Evolutionary conservation across 2,888 invertebrate genomes (phyloP).

Genomic region (Epirrhoe tristata): DNA sequence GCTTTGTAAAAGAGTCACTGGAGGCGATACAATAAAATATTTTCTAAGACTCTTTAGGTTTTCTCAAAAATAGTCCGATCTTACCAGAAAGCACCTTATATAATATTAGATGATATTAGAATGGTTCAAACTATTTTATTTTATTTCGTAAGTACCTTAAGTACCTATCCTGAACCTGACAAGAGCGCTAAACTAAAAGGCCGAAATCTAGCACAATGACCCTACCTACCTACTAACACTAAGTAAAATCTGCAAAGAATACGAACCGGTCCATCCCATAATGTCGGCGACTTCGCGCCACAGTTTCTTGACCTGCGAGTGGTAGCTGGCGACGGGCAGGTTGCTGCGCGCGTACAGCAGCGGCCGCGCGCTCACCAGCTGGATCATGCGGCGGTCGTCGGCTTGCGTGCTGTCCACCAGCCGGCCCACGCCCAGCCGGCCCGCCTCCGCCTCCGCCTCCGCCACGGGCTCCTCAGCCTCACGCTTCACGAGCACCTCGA

Average conservation of each 20-base stretch:
- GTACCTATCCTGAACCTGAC: background rate
- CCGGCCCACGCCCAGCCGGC: conserved; percentile 61
- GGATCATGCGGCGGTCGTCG: conserved; percentile 76
- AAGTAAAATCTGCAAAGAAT: background rate
- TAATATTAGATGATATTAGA: too few relatives aligned
- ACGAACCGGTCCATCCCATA: conserved; percentile 76
- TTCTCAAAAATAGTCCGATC: too few relatives aligned
- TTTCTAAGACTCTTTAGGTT: too few relatives aligned
- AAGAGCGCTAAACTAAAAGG: too few relatives aligned
- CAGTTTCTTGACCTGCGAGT: conserved; percentile 71
- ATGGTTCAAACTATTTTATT: too few relatives aligned
- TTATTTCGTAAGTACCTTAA: too few relatives aligned
- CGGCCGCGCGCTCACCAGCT: conserved; percentile 71
- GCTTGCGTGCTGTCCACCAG: conserved; percentile 75
- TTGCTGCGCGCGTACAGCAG: conserved; percentile 77
- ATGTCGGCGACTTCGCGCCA: conserved; percentile 74
- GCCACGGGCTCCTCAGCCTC: conserved; percentile 33
- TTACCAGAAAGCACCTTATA: too few relatives aligned
- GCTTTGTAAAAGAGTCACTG: too few relatives aligned
- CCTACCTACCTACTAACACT: too few relatives aligned
- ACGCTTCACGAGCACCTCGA: conserved; percentile 29
- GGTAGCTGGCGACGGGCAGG: conserved; percentile 80
- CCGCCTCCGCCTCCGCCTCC: conserved; percentile 18
- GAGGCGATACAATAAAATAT: too few relatives aligned
- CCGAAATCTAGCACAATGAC: too few relatives aligned